Evolutionary conservation across 2,888 invertebrate species (phyloP), one percentile per base, ranked within the genome.

Genomic region (Pseudanteris insignis): DNA sequence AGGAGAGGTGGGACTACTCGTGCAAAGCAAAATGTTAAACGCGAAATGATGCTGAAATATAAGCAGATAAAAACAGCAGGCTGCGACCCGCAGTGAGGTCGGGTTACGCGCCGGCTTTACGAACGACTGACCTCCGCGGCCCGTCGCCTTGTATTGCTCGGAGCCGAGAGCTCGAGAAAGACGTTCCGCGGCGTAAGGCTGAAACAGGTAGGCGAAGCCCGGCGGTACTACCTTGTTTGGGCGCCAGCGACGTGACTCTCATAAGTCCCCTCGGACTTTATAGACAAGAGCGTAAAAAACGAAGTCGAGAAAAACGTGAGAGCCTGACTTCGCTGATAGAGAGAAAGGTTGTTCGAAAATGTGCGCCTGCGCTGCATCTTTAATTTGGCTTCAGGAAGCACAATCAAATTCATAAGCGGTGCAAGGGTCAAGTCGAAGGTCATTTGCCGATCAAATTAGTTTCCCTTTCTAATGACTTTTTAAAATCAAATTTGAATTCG

Each of bases 61-160:
- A 70, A 71, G 50, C 71, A 74, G 73, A 78, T 78, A 78, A 78
- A 78, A 78, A 76, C 77, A 75, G 76, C 76, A 74, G 75, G 76
- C 77, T 74, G 75, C 75, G 74, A 75, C 68, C 74, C 67, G 73
- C 67, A 47, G 54, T 54, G 73, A 74, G 77, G 73, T 78, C 76
- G 71, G 76, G 77, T 77, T 77, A 77, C 77, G 73, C 74, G 68
- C 68, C 68, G 70, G 67, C 73, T 75, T 75, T 72, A 71, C 72
- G 70, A 75, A 75, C 73, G 71, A 74, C 72, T 74, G 73, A 72
- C 73, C 74, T 72, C 72, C 46, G 54, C 66, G 63, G 66, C 65
- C 63, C 60, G 65, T 54, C 60, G 64, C 43, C 67, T 63, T 58
- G 60, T 65, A 67, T 65, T 57, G 63, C 47, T 64, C 62, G 28